Base-by-base conservation (phyloP, 2,888 invertebrate species). In the Ferdinandea cuprea region DNA sequence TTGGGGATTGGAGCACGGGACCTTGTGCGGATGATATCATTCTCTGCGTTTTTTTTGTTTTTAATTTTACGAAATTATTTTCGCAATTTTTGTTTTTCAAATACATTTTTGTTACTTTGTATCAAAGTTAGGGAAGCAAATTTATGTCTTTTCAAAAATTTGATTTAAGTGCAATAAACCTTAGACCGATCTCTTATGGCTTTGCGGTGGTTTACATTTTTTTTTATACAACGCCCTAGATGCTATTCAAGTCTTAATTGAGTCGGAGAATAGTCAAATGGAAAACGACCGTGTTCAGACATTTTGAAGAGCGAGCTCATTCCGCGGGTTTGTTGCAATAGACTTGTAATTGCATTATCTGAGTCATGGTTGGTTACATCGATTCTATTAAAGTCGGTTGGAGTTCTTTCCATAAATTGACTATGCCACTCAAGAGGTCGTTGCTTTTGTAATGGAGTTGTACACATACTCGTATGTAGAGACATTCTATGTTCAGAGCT, bases 11-110 rank as follows among this genome's bases (percentile, higher is more conserved):
- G 61, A 71, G 59, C 35, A 56, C 25, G 63, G 61, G 81, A 66
- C 65, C 71, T 66, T 76, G 71, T 52, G 30, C 21, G 13, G 78
- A 79, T 79, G 81, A 81, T 76, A 76, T 81, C 81, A 81, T 76
- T 81, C 59, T 19, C 58, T 5, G 40, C 46, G 44, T 28, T 52
- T 46, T 30, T 28, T 50, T 21, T 61, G 42, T 17, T 2, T 40
- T 66, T 28, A 44, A 69, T 69, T 46, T 48, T 32, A 17, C 35
- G 48, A 69, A 52, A 59, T 59, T 71, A 40, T 71, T 76, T 81
- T 81, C 59, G 59, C 76, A 76, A 72, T 13, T 54, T 54, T 42
- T 66, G n/a, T 69, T 69, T 69, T 69, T 61, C 63, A 69, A 35
- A 80, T 74, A 80, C 46, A 74, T 28, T 50, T 69, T 15, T 63